A percentile compares a stretch with the other conserved stretches of the same genome.
Evolutionary conservation across 2,113 vertebrate species (phyloP).

Genomic region (Centropristis striata): DNA sequence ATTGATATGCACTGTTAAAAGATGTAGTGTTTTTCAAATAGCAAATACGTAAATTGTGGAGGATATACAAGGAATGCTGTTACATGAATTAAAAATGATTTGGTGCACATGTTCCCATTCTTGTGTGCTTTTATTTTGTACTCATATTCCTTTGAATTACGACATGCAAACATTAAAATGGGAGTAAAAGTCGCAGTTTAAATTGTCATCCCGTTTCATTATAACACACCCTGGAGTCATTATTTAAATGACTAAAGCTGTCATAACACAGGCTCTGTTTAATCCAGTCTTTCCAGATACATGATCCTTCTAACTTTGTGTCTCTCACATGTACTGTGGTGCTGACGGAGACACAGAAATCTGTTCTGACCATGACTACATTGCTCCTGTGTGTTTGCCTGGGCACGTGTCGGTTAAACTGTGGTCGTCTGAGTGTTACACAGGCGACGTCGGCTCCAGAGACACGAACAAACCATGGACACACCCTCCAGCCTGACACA

Average conservation of each 20-base stretch:
- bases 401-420: constrained; percentile 68
- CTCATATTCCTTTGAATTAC: neutral
- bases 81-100: constrained; percentile 73
- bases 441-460: constrained; percentile 53
- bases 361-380: constrained; percentile 32
- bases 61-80: constrained; percentile 70
- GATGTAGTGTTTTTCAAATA: constrained; percentile 52
- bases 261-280: constrained; percentile 1
- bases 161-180: constrained; percentile 10
- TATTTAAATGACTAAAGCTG: constrained; percentile 3
- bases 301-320: constrained; percentile 25
- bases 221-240: constrained; percentile 9
- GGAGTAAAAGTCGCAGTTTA: neutral
- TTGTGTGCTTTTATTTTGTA: constrained; percentile 19
- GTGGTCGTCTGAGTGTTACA: constrained; percentile 72
- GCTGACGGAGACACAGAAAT: constrained; percentile 46
- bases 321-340: constrained; percentile 26
- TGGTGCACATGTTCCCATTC: constrained; percentile 50
- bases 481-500: constrained; percentile 46
- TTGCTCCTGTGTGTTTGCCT: constrained; percentile 65
- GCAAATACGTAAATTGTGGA: constrained; percentile 39
- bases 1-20: constrained; percentile 61
- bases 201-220: neutral
- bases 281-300: constrained; percentile 9
- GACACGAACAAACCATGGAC: constrained; percentile 43